These are phyloP conservation scores for Drosophila pandora DNA, from an alignment of 1,140 invertebrate species.

Conservation along the genomic window DNA sequence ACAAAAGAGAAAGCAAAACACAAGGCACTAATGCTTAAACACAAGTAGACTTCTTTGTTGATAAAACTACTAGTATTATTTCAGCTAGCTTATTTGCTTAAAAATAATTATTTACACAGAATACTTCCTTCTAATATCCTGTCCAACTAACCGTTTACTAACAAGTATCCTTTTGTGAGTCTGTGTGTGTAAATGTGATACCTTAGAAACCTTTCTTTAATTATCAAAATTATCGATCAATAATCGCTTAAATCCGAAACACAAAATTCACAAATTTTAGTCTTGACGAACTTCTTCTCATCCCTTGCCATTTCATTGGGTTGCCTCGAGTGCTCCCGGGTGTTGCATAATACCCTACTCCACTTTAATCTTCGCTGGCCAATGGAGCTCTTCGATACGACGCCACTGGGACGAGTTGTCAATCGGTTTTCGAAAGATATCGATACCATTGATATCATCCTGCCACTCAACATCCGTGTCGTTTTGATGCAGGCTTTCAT, in stretches of 20 bases:
- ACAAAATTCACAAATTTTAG: slow-evolving; percentile 56
- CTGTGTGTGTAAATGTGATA: slow-evolving; percentile 27
- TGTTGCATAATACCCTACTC: slow-evolving; percentile 87
- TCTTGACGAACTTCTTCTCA: slow-evolving; percentile 76
- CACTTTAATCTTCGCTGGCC: slow-evolving; percentile 87
- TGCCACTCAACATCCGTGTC: slow-evolving; percentile 83
- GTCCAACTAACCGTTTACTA: slow-evolving; percentile 5
- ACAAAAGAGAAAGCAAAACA: not conserved
- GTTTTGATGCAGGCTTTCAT: slow-evolving; percentile 74
- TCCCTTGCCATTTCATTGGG: slow-evolving; percentile 83
- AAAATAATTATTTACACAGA: no score
- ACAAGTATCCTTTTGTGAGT: slow-evolving; percentile 31
- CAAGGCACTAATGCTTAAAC: slow-evolving; percentile 2
- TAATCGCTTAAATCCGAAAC: slow-evolving; percentile 9
- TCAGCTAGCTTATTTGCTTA: not conserved
- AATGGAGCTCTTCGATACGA: slow-evolving; percentile 91
- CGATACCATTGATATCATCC: slow-evolving; percentile 87
- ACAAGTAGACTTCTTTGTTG: slow-evolving; percentile 21
- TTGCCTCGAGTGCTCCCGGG: slow-evolving; percentile 71
- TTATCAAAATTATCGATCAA: slow-evolving; percentile 15
- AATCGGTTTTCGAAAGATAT: slow-evolving; percentile 91
- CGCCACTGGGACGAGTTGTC: slow-evolving; percentile 90
- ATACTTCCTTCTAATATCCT: not conserved
- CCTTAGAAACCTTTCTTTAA: not conserved
- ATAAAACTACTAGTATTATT: slow-evolving; percentile 22